Percentiles rank a stretch among this genome's conserved stretches.
Conservation (phyloP, 2,113 vertebrate species). For the Mirounga angustirostris region DNA sequence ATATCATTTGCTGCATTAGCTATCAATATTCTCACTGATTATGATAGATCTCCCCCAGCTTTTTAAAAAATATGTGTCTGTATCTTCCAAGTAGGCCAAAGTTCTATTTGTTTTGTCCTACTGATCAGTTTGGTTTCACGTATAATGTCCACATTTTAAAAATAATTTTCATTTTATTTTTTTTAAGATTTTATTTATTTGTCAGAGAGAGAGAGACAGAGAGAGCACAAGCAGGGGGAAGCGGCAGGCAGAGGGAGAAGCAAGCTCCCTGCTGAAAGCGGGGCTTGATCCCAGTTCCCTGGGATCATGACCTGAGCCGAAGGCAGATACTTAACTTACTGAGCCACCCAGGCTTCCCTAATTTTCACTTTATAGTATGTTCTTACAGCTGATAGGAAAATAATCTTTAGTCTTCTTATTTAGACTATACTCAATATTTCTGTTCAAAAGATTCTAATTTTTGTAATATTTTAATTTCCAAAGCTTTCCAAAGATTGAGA, state of each 20-base stretch:
- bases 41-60: neutral
- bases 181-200: neutral
- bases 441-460: neutral
- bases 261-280: neutral
- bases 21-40: neutral
- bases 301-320: neutral
- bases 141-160: neutral
- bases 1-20: neutral
- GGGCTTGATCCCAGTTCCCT: neutral
- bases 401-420: neutral
- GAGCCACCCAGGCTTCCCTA: neutral
- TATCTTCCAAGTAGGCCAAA: neutral
- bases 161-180: neutral
- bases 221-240: neutral
- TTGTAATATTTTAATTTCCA: neutral
- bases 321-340: neutral
- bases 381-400: neutral
- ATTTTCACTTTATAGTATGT: neutral
- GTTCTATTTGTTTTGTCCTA: neutral
- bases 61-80: neutral
- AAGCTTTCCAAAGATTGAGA: neutral
- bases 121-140: neutral
- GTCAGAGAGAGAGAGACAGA: neutral
- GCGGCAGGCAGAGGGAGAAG: neutral
- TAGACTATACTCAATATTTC: neutral